phyloP scores from a whole-genome alignment of 2,113 vertebrate genomes.

The Scopus umbretta region DNA sequence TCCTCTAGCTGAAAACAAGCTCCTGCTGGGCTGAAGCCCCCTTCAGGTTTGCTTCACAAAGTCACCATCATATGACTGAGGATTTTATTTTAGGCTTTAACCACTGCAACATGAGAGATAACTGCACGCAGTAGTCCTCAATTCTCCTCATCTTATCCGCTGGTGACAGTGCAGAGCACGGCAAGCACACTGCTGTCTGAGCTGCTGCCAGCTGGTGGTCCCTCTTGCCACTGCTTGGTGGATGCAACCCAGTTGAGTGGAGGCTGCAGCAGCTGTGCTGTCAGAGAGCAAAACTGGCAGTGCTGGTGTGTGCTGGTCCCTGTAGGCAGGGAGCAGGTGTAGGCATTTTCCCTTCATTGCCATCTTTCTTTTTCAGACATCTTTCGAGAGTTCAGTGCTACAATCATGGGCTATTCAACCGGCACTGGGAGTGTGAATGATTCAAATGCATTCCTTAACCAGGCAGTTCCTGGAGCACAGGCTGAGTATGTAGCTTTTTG shows the following conservation, averaged over 20 bases:
- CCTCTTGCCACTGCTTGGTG: background rate
- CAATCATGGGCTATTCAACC: slow-evolving; percentile 75
- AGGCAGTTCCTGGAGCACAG: slow-evolving; percentile 83
- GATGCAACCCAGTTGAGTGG: background rate
- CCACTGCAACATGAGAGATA: background rate
- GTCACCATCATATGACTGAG: background rate
- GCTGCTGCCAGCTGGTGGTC: background rate
- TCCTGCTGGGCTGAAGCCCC: background rate
- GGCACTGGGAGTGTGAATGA: slow-evolving; percentile 55
- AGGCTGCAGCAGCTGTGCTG: background rate
- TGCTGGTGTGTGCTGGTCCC: background rate
- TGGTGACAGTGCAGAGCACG: background rate
- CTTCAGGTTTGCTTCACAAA: background rate
- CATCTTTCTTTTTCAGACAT: slow-evolving; percentile 79
- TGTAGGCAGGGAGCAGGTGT: background rate
- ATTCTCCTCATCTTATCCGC: accelerated
- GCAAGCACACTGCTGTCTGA: background rate
- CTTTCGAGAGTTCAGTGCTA: slow-evolving; percentile 78
- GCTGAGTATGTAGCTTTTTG: slow-evolving; percentile 63
- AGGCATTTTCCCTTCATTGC: background rate
- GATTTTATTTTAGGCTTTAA: background rate
- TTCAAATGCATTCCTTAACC: slow-evolving; percentile 80
- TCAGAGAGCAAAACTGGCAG: background rate
- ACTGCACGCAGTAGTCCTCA: background rate
- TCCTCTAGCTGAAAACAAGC: background rate